A percentile compares a stretch with the other conserved stretches of the same genome.
These are phyloP conservation scores for Diloba caeruleocephala DNA, from an alignment of 2,888 invertebrate genomes.

Conservation along the genomic window DNA sequence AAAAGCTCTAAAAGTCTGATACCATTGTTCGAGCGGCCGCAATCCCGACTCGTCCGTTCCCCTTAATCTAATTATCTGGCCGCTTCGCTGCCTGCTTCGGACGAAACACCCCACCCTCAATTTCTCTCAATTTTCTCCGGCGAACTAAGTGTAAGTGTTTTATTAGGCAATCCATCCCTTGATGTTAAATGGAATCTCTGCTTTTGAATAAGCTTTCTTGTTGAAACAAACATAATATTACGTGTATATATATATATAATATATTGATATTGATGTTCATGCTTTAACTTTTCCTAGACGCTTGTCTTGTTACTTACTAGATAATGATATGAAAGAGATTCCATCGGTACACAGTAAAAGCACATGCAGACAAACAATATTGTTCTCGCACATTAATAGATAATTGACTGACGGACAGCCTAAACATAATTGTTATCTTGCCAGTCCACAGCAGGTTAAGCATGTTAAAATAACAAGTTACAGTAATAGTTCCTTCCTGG, in stretches of 20 bases:
- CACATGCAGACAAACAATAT: too few species aligned
- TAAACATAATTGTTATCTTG: too few species aligned
- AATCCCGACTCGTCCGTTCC: conserved; percentile 76
- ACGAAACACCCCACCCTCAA: conserved; percentile 70
- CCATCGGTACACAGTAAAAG: too few species aligned
- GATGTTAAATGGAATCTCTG: conserved; percentile 67
- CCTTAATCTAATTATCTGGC: conserved; percentile 86
- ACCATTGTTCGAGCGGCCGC: conserved; percentile 77
- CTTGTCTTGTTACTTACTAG: too few species aligned
- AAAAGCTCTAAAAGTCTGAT: conserved; percentile 75
- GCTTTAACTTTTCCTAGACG: too few species aligned
- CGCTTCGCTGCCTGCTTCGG: conserved; percentile 78
- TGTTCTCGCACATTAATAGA: too few species aligned
- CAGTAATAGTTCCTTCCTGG: conserved; percentile 36
- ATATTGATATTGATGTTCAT: too few species aligned
- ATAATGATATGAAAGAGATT: too few species aligned
- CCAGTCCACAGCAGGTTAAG: too few species aligned
- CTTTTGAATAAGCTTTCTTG: conserved; percentile 66
- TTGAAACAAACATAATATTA: conserved; percentile 14
- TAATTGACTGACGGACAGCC: too few species aligned
- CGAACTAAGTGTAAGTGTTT: conserved; percentile 77
- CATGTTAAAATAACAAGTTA: conserved; percentile 9
- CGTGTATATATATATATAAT: too few species aligned
- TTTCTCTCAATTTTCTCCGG: conserved; percentile 72
- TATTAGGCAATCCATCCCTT: conserved; percentile 73